phyloP scores from a whole-genome alignment of 1,140 invertebrate species.

The Thaumatotibia leucotreta region DNA sequence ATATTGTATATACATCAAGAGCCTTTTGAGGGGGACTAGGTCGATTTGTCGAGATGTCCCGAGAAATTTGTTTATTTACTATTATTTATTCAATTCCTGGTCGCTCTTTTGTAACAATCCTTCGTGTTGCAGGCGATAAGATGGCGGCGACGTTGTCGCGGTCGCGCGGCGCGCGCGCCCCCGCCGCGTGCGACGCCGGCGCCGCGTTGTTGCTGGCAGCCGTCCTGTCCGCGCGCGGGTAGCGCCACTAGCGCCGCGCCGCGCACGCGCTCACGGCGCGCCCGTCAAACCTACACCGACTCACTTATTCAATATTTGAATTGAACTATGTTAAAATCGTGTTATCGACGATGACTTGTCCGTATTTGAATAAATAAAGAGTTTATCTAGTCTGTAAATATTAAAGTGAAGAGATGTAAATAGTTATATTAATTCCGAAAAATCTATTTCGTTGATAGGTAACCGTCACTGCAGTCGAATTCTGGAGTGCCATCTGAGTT shows the following conservation, averaged over 20 bases:
- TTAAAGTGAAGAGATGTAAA: not conserved
- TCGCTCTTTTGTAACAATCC: not conserved
- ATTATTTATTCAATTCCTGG: too few species aligned
- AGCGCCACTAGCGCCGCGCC: not conserved
- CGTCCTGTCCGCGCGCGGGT: not conserved
- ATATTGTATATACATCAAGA: too few species aligned
- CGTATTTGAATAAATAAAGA: not conserved
- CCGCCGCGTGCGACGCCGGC: constrained; percentile 2
- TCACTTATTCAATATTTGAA: not conserved
- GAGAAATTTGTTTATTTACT: too few species aligned
- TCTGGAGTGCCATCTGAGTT: not conserved
- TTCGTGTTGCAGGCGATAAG: constrained; percentile 46
- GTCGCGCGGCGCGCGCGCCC: not conserved
- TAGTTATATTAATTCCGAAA: not conserved
- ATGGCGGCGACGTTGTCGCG: constrained; percentile 51
- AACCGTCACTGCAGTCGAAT: not conserved
- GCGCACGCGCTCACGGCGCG: not conserved
- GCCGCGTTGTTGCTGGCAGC: constrained; percentile 9
- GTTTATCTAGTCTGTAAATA: constrained; percentile 9
- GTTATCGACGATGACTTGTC: not conserved
- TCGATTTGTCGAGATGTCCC: too few species aligned
- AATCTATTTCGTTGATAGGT: not conserved
- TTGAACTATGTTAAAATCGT: not conserved
- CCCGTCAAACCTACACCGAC: not conserved
- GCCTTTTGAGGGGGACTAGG: too few species aligned